Conservation (phyloP, 2,797 vertebrate species). For the Artibeus jamaicensis region DNA sequence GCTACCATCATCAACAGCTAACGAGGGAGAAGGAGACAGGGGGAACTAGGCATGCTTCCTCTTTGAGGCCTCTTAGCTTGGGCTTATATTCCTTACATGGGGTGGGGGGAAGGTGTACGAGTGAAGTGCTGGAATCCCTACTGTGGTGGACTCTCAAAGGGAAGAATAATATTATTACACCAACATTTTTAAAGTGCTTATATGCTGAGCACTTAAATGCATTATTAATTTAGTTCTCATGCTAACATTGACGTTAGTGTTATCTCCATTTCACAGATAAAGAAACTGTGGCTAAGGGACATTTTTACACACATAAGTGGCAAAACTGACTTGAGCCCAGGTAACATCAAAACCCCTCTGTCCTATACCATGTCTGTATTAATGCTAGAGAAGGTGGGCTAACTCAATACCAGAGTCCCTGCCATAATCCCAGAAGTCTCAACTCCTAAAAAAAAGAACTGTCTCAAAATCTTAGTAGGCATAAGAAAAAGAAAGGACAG, state of each 20-base stretch:
- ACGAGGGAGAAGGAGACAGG: background rate
- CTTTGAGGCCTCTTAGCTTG: background rate
- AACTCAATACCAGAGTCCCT: background rate
- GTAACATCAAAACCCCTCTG: background rate
- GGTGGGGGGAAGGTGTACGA: background rate
- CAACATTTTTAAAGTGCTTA: conserved; percentile 2
- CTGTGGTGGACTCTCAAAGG: background rate
- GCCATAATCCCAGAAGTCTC: background rate
- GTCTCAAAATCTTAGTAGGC: background rate
- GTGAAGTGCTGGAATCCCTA: background rate
- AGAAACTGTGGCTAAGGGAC: background rate
- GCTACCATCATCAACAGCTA: background rate
- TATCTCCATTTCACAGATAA: background rate
- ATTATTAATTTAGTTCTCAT: conserved; percentile 42
- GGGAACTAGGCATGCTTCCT: background rate
- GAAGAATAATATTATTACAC: background rate
- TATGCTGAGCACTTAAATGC: background rate
- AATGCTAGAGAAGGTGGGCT: conserved; percentile 13
- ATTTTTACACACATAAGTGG: background rate
- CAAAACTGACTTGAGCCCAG: conserved; percentile 8
- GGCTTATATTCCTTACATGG: background rate
- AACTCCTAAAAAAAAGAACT: background rate
- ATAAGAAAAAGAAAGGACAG: background rate
- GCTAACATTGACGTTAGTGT: background rate
- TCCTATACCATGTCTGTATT: background rate